Evolutionary conservation across 2,888 invertebrate species (phyloP), one percentile per base, ranked within the genome.

Genomic region (Xylophagus ater): DNA sequence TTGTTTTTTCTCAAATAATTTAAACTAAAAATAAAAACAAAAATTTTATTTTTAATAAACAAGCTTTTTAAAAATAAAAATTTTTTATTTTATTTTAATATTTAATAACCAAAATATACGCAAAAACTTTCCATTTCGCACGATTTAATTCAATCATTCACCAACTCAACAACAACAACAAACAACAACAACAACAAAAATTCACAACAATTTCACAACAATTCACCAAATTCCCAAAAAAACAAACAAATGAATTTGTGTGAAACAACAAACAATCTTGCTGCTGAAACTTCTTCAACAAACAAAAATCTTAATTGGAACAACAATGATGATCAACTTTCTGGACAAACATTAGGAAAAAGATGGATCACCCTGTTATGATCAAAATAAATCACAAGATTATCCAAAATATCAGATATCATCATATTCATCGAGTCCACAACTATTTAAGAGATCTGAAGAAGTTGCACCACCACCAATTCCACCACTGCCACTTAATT

Each of bases 391-490:
- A 49, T 55, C 57, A 41, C 53, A 54, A 45, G 50, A 54, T 45
- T 56, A 51, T 35, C 45, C 55, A 19, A 52, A 51, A 42, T 43
- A 46, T 44, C 47, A 46, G 15, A 26, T 30, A 15, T 12, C 40
- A 39, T 26, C 40, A 42, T 56, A 62, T 26, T 48, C 51, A 49
- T 62, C 65, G 42, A 62, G 56, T 47, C 61, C 62, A 47, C 62
- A 63, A 52, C 55, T 63, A 47, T 58, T 57, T 50, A 57, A 37
- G 33, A 35, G 33, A 38, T 28, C 32, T 6, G 43, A 47, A 46
- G 76, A 68, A 62, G 71, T 60, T 67, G 72, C 75, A 59, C 81
- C 78, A 34, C 74, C 74, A 40, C 76, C 77, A 42, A 68, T 78
- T 47, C 78, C 78, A 45, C 77, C 78, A 38, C 67, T 76, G 49